Percentiles rank a stretch among this genome's conserved stretches.
Conservation (phyloP, 1,140 invertebrate genomes). For the Eulimnadia texana region DNA sequence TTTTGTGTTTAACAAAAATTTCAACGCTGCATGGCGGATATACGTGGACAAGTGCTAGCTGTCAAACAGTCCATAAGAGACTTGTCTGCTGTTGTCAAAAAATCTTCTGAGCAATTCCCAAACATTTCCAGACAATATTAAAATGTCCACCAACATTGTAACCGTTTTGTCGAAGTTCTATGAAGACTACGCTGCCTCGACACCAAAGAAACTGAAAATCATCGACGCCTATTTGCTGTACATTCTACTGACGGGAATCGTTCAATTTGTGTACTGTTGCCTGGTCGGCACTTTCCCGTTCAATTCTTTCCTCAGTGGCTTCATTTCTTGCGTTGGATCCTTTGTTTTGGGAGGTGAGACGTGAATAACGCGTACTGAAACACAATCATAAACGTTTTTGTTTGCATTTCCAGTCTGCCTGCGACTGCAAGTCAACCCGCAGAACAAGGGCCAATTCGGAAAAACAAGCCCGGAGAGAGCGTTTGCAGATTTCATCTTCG, state of each 20-base stretch:
- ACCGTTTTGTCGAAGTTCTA: constrained; percentile 51
- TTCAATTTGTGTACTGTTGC: constrained; percentile 93
- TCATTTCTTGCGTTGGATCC: constrained; percentile 91
- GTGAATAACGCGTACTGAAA: no score
- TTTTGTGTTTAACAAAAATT: background rate
- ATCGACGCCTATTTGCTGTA: constrained; percentile 95
- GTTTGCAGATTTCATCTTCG: constrained; percentile 98
- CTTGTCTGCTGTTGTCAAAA: background rate
- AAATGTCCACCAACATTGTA: constrained; percentile 14
- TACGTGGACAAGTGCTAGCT: constrained; percentile 1
- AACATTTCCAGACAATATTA: background rate
- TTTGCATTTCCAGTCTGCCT: constrained; percentile 70
- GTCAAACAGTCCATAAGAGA: background rate
- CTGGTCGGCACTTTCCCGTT: constrained; percentile 98
- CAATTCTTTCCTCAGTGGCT: constrained; percentile 97
- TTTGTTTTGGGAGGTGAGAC: constrained; percentile 84
- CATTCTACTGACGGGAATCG: constrained; percentile 86
- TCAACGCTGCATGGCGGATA: background rate
- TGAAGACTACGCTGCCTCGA: constrained; percentile 72
- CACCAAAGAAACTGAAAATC: constrained; percentile 86
- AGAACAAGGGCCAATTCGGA: constrained; percentile 84
- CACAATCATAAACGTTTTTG: constrained; percentile 1
- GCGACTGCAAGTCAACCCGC: constrained; percentile 90
- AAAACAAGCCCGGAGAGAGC: constrained; percentile 89
- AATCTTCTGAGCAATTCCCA: background rate